These are phyloP conservation scores for Megalopta genalis DNA, from an alignment of 1,140 invertebrate genomes.

Conservation along the genomic window DNA sequence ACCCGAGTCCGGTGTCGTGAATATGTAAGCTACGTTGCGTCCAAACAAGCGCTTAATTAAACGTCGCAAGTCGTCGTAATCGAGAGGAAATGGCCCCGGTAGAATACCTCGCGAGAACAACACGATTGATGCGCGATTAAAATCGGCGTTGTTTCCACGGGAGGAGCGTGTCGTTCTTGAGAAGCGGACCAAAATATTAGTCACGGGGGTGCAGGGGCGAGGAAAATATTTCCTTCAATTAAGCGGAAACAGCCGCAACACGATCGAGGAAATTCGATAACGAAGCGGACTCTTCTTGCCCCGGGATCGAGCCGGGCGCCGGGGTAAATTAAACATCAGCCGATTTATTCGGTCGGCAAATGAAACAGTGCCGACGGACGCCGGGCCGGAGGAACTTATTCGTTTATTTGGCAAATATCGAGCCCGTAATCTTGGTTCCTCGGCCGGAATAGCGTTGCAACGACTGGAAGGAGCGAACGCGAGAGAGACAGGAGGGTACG, in stretches of 20 bases:
- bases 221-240: conserved; percentile 34
- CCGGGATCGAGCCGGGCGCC: too few relatives aligned
- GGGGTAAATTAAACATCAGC: conserved; percentile 30
- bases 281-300: conserved; percentile 10
- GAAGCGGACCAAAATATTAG: too few relatives aligned
- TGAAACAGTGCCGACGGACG: conserved; percentile 9
- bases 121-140: background rate
- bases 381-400: background rate
- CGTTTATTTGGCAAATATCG: conserved; percentile 46
- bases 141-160: background rate
- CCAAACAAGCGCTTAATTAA: background rate
- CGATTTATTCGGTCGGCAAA: conserved; percentile 43
- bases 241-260: conserved; percentile 3
- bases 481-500: background rate
- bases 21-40: too few relatives aligned
- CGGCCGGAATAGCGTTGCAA: background rate
- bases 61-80: background rate
- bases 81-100: background rate
- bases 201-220: background rate
- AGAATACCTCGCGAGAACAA: background rate
- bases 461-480: background rate
- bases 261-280: conserved; percentile 37
- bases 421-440: conserved; percentile 44
- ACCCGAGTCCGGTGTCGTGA: background rate
- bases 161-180: background rate